phyloP scores from a whole-genome alignment of 2,888 invertebrate species.

The Lamellibrachia satsuma region DNA sequence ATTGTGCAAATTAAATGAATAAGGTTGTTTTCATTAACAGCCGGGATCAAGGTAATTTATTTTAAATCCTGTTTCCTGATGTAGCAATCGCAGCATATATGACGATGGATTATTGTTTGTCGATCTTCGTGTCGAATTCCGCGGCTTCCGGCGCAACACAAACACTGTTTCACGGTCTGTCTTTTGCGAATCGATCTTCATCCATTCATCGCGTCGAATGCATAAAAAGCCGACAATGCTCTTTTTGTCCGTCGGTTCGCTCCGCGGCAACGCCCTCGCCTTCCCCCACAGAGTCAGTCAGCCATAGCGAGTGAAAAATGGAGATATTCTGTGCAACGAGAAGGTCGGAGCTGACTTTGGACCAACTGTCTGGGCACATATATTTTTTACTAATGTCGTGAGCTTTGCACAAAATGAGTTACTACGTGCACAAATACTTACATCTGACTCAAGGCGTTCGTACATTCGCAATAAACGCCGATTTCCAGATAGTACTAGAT shows the following conservation, averaged over 20 bases:
- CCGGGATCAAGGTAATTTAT: too few relatives aligned
- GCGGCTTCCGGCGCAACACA: neutral
- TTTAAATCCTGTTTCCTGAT: neutral
- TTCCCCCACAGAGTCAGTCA: neutral
- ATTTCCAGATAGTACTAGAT: neutral
- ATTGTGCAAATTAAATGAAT: too few relatives aligned
- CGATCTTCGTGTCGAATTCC: neutral
- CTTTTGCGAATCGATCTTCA: slow-evolving; percentile 11
- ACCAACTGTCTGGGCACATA: neutral
- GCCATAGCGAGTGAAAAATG: neutral
- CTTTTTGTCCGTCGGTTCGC: neutral
- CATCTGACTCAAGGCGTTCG: neutral
- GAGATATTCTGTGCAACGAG: neutral
- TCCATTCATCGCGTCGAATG: neutral
- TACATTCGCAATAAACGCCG: neutral
- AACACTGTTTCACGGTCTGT: neutral
- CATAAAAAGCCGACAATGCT: neutral
- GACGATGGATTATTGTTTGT: neutral
- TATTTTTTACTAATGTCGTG: neutral
- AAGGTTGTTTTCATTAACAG: too few relatives aligned
- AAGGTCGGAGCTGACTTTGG: neutral
- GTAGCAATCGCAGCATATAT: neutral
- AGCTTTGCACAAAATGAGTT: neutral
- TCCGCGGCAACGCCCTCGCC: neutral
- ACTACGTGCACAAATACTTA: neutral